These are phyloP conservation scores for Oreochromis mossambicus DNA, from an alignment of 2,797 vertebrate genomes.

Conservation along the genomic window DNA sequence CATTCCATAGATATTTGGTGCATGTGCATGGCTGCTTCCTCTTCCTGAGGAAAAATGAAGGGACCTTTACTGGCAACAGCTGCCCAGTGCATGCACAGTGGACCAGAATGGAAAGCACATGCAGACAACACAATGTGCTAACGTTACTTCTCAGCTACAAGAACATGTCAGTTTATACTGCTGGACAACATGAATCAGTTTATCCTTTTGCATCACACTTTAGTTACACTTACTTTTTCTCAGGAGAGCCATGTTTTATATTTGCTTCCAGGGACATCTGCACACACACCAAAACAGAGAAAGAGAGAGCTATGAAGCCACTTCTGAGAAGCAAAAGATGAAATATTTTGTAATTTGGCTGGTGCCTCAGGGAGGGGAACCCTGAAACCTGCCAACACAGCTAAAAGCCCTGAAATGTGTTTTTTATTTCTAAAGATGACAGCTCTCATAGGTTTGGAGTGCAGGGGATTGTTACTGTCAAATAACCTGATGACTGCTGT, in stretches of 20 bases:
- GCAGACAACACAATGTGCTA: not conserved
- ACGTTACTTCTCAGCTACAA: not conserved
- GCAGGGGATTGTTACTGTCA: not conserved
- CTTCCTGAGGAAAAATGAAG: not conserved
- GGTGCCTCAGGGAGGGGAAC: not conserved
- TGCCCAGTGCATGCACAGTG: not conserved
- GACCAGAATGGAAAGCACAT: not conserved
- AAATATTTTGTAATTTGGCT: not conserved
- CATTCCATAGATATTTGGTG: not conserved
- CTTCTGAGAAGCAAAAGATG: not conserved
- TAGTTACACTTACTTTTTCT: conserved; percentile 68
- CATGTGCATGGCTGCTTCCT: not conserved
- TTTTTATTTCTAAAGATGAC: not conserved
- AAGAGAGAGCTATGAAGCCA: not conserved
- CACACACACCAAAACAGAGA: not conserved
- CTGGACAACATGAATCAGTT: not conserved
- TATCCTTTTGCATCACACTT: not conserved
- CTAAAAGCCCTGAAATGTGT: not conserved
- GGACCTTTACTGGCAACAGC: not conserved
- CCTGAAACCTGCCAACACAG: not conserved
- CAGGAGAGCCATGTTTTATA: conserved; percentile 67
- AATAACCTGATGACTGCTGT: not conserved
- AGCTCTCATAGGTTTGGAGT: not conserved
- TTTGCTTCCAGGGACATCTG: conserved; percentile 48
- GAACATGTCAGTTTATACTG: not conserved